Conservation (phyloP, 2,888 invertebrate species). For the Saturnia japonica region DNA sequence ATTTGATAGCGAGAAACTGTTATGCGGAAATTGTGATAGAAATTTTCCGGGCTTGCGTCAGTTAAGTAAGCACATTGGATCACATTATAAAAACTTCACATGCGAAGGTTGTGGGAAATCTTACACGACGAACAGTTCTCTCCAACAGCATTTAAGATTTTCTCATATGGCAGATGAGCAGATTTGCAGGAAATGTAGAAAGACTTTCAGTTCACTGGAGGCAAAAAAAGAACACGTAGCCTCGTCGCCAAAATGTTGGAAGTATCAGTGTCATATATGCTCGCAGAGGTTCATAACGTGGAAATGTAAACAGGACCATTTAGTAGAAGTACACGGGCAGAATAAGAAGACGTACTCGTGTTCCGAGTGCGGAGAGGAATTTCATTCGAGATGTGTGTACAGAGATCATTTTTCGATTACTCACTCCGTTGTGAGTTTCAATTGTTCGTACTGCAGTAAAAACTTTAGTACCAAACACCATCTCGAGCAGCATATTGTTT, state of each 20-base stretch:
- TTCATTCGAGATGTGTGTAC: constrained; percentile 32
- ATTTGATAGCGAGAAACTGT: constrained; percentile 32
- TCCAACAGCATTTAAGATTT: constrained; percentile 36
- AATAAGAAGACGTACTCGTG: constrained; percentile 34
- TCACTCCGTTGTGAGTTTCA: constrained; percentile 32
- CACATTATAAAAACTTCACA: constrained; percentile 42
- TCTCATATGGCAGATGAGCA: constrained; percentile 29
- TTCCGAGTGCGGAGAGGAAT: constrained; percentile 40
- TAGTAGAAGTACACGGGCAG: constrained; percentile 35
- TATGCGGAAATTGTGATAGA: constrained; percentile 39
- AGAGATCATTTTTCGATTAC: constrained; percentile 35
- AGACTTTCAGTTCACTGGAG: constrained; percentile 34
- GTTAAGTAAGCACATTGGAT: constrained; percentile 44
- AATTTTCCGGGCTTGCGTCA: constrained; percentile 39
- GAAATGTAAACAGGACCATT: constrained; percentile 35
- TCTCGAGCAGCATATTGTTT: constrained; percentile 25
- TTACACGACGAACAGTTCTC: constrained; percentile 35
- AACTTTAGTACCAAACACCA: constrained; percentile 26
- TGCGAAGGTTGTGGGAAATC: constrained; percentile 49
- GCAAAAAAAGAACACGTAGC: constrained; percentile 36
- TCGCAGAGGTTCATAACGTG: constrained; percentile 39
- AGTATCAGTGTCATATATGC: constrained; percentile 40
- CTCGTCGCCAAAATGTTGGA: constrained; percentile 38
- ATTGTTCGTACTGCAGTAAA: constrained; percentile 28
- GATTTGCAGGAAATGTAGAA: constrained; percentile 41